These are phyloP conservation scores for Dexiosoma caninum DNA, from an alignment of 2,888 invertebrate species.

Conservation along the genomic window DNA sequence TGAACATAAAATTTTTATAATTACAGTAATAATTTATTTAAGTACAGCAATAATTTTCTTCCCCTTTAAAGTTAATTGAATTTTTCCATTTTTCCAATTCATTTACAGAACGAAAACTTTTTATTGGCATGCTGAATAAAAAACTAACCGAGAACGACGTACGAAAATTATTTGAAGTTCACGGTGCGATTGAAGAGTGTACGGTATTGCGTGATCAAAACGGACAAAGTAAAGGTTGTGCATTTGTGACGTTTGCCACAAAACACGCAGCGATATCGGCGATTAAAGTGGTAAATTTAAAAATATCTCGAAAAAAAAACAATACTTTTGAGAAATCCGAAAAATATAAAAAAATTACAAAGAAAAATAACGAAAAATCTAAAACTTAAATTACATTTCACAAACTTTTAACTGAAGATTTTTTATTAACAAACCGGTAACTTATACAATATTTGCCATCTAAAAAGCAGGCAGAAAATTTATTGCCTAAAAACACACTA, in stretches of 20 bases:
- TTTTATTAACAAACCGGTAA: neutral
- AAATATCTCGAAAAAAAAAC: neutral
- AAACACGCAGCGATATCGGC: conserved; percentile 98
- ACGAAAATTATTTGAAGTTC: conserved; percentile 92
- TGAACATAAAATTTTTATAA: no score
- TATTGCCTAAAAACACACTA: conserved; percentile 54
- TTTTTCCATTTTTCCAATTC: neutral
- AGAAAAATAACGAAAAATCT: neutral
- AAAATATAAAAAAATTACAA: neutral
- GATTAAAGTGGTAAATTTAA: conserved; percentile 85
- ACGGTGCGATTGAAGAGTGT: conserved; percentile 98
- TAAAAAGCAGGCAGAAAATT: conserved; percentile 7
- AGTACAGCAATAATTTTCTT: no score
- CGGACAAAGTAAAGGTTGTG: conserved; percentile 98
- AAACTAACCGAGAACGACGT: conserved; percentile 97
- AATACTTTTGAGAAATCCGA: no score
- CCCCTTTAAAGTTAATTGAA: no score
- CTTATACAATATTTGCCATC: neutral
- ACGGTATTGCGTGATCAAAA: conserved; percentile 96
- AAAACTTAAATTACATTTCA: conserved; percentile 22
- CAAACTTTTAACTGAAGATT: conserved; percentile 29
- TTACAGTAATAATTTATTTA: no score
- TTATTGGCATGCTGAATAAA: conserved; percentile 99
- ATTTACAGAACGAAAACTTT: conserved; percentile 93
- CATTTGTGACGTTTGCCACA: conserved; percentile 98